Evolutionary conservation across 2,888 invertebrate genomes (phyloP), one percentile per base, ranked within the genome.

Genomic region (Villa cingulata): DNA sequence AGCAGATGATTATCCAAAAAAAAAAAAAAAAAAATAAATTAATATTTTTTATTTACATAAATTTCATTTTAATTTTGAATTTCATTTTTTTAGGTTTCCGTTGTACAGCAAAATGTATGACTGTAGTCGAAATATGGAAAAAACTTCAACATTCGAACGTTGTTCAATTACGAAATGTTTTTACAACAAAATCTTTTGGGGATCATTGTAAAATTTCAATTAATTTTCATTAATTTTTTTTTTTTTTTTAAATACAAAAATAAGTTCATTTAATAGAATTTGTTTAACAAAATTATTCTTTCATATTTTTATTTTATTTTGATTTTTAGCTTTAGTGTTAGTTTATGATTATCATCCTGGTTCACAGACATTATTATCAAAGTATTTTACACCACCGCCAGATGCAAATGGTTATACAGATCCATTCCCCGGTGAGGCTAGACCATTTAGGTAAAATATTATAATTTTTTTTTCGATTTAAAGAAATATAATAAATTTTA

Each of bases 341-440:
- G 91, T 95, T 47, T 97, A 95, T 70, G 92, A 95, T 65, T 97
- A 87, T 71, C 88, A 91, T 73, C 87, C 96, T 23, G 83, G 85
- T 46, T 86, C 91, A 48, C 86, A 86, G 64, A 95, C 94, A 0
- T 70, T 98, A 57, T 75, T 90, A 72, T 76, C 78, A 56, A 85
- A 87, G 63, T 92, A 90, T 71, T 86, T 96, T 64, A 75, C 80
- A 23, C 73, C 76, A 37, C 62, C 71, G 51, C 70, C 71, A 55
- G 74, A 75, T 55, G 58, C 60, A 48, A 66, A 80, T 62, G 81
- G 81, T 49, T 82, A 80, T 58, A 71, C 76, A 55, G 82, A 83
- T 71, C 86, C 88, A 45, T 89, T 90, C 72, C 84, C 83, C 34
- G 80, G 83, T 18, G 89, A 90, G 65, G 86, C 87, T 4, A 64